Base-by-base conservation (phyloP, 1,140 invertebrate genomes). In the Temnothorax nylanderi region DNA sequence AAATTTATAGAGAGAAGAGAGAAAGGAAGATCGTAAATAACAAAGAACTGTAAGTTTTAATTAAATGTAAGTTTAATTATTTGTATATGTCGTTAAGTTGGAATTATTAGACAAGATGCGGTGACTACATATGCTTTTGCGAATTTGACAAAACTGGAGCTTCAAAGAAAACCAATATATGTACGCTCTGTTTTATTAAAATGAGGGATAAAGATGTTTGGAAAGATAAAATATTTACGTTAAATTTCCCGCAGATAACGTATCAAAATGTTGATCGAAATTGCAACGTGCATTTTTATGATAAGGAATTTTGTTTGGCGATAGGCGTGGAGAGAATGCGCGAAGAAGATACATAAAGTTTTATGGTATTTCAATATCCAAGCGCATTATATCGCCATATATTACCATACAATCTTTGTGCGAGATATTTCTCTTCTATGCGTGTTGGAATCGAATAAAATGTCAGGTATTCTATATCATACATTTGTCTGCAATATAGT, bases 341-440 rank as follows among this genome's bases (percentile, higher is more conserved):
- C 11, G 51, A 58, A 18, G 6, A 8, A 51, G 51, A 54, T 8
- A 13, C 34, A 69, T 75, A 56, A 86, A 86, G 32, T 89, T 81
- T 71, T 34, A 71, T 21, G 1, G 32, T 47, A 60, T 81, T 86
- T 69, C 69, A 74, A 88, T 86, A 88, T 88, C 62, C 34, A 88
- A 56, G 56, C 54, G 8, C 44, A 56, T 88, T 85, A 58, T 58
- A 32, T 8, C 2, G 16, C 7, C 16, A 32, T 18, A 21, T 37
- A 88, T 89, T 86, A 78, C 60, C 49, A 74, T 62, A 41, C 13
- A 51, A 74, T n/a, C 16, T 13, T 74, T n/a, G 8, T 18, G 2
- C 41, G 11, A 58, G 49, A n/a, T 62, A 51, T 21, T 62, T 26
- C 16, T 32, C 26, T 71, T 34, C 21, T 44, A 6, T 5, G 7